Evolutionary conservation across 1,140 invertebrate species (phyloP), one percentile per base, ranked within the genome.

Genomic region (Stegodyphus mimosarum): DNA sequence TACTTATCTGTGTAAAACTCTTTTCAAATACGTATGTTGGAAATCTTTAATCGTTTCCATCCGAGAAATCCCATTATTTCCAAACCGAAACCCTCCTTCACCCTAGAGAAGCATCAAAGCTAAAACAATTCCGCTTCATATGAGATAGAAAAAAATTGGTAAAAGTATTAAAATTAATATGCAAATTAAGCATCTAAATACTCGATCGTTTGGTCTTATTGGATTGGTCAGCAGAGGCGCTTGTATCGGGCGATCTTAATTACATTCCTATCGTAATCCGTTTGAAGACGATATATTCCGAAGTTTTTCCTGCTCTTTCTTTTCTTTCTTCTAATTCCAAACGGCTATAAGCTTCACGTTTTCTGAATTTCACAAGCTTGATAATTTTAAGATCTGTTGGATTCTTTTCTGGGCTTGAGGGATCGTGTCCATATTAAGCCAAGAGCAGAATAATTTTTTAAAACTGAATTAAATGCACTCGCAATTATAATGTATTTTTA

Each of bases 101-200:
- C 78, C 69, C 69, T 7, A 15, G 67, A 72, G 67, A 4, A 81
- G 18, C 78, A 72, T 81, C 53, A 63, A 17, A 48, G 50, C 52
- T 53, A 55, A 79, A 79, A 81, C 67, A 81, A 81, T 81, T 72
- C 53, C 52, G 10, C 6, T 9, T 6, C 9, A 50, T 6, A 63
- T n/a, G 52, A 81, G 72, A 72, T 60, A 60, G 15, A 67, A 10
- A 18, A 9, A 67, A 50, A 49, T 48, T 33, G 63, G 49, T 49
- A 71, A 49, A 81, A 81, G 78, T 81, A 81, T 81, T 81, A 81
- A 81, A 72, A 72, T 81, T 81, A 81, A 81, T 81, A 81, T 81
- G 69, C 69, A 81, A 81, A 81, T 81, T 81, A 81, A 81, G 78
- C 78, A 51, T 63, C 78, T 81, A 81, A 81, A 81, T 71, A 81